Evolutionary conservation across 2,888 invertebrate species (phyloP).

Genomic region (Trissolcus japonicus): DNA sequence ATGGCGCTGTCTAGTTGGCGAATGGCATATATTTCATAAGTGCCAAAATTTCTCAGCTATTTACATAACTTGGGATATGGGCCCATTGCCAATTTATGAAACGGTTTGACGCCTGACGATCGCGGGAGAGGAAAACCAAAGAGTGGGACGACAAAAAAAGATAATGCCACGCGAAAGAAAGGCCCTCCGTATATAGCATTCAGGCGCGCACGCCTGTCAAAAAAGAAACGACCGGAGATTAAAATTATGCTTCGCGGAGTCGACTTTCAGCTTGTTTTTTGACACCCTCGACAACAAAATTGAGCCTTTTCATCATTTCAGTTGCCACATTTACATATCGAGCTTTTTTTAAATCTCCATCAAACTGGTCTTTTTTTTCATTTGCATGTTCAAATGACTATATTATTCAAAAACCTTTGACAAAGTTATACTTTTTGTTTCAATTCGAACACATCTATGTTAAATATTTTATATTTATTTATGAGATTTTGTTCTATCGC

Average conservation of each 20-base stretch:
- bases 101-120: slow-evolving; percentile 28
- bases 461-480: too few species aligned
- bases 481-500: too few species aligned
- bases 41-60: slow-evolving; percentile 42
- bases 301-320: slow-evolving; percentile 37
- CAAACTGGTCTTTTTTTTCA: background rate
- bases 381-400: background rate
- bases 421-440: too few species aligned
- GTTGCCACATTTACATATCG: slow-evolving; percentile 29
- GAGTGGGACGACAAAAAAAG: slow-evolving; percentile 5
- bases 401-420: too few species aligned
- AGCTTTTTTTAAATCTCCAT: slow-evolving; percentile 1
- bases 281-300: slow-evolving; percentile 38
- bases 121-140: slow-evolving; percentile 3
- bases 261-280: slow-evolving; percentile 16
- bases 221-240: slow-evolving; percentile 32
- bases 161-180: slow-evolving; percentile 15
- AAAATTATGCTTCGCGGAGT: slow-evolving; percentile 29
- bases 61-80: slow-evolving; percentile 37
- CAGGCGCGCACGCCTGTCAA: slow-evolving; percentile 34
- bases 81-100: slow-evolving; percentile 39
- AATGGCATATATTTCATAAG: slow-evolving; percentile 47
- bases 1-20: slow-evolving; percentile 20
- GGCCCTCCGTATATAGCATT: slow-evolving; percentile 11
- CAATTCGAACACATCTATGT: too few species aligned